These are phyloP conservation scores for Cyprinodon brontotheroides DNA, from an alignment of 2,113 vertebrate species.

Conservation along the genomic window DNA sequence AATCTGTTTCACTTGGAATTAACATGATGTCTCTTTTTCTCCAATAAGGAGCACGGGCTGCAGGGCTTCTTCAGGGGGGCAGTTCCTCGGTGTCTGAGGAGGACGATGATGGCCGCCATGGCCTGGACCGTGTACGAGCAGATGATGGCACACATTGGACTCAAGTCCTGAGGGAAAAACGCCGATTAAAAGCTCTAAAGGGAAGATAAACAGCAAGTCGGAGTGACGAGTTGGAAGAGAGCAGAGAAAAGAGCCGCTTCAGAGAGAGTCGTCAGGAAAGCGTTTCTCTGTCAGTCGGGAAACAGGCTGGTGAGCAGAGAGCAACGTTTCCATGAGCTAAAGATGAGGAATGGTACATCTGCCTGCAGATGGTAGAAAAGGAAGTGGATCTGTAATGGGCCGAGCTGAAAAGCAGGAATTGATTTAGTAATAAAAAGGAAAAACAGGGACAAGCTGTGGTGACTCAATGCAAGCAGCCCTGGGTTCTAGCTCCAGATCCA, in stretches of 20 bases:
- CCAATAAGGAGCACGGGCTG: constrained; percentile 82
- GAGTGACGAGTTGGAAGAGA: not conserved
- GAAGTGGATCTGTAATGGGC: not conserved
- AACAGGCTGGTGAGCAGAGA: not conserved
- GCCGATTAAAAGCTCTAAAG: constrained; percentile 65
- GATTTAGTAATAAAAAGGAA: not conserved
- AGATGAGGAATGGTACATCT: not conserved
- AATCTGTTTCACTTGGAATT: not conserved
- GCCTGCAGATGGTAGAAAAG: not conserved
- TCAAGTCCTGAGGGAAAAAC: constrained; percentile 89
- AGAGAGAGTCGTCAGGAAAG: not conserved
- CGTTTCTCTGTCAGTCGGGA: not conserved
- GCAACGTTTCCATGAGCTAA: not conserved
- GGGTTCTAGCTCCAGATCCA: no score
- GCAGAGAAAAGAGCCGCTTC: constrained; percentile 3
- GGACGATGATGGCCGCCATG: constrained; percentile 93
- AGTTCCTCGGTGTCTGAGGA: constrained; percentile 80
- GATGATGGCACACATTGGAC: constrained; percentile 92
- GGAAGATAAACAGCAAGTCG: constrained; percentile 51
- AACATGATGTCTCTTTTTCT: constrained; percentile 2
- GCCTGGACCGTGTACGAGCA: constrained; percentile 96
- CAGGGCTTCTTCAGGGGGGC: constrained; percentile 90
- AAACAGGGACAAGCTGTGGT: no score
- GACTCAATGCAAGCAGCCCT: no score
- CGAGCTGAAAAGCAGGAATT: not conserved